Base-by-base conservation (phyloP, 2,113 vertebrate species). In the Tetrax tetrax region DNA sequence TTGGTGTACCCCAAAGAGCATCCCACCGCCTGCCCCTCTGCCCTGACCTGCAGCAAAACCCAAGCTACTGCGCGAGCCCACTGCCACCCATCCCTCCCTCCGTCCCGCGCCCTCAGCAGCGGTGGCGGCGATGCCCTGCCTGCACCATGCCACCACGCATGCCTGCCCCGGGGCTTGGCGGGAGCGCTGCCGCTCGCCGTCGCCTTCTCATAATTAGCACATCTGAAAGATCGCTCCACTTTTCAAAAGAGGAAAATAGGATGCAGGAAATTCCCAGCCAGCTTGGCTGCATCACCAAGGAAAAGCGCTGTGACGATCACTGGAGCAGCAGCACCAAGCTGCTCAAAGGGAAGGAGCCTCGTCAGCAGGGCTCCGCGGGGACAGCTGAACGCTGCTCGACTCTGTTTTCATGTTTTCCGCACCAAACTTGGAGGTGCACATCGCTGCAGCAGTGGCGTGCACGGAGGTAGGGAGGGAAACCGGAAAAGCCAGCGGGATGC, bases 361-460 rank as follows among this genome's bases (percentile, higher is more conserved):
- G 4, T 25, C 13, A 19, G 35, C 4, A 7, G 72, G 14, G 7
- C 94, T 14, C 38, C 1, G 79, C 29, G 2, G 90, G 82, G 83
- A 16, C 0, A n/a, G 69, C 80, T 2, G 27, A 24, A 7, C 0
- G 3, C 64, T 5, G 43, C 90, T 61, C 50, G 1, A 0, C 10
- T 64, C 86, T 7, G 13, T 4, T 54, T 12, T 23, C 48, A 12
- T 2, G 33, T 1, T 4, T 27, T 65, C 1, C 20, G 83, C 75
- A 48, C 60, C 79, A 25, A 33, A 47, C 57, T 31, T 37, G 0
- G 48, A 31, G 57, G 24, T 1, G n/a, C 3, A 3, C 1, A 0
- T 18, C 2, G 2, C 25, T 3, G 27, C 61, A 10, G 56, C 53
- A 4, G 48, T 0, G 1, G 6, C 3, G 18, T 4, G 5, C 1